Evolutionary conservation across 1,140 invertebrate genomes (phyloP).

Genomic region (Antheraea pernyi): DNA sequence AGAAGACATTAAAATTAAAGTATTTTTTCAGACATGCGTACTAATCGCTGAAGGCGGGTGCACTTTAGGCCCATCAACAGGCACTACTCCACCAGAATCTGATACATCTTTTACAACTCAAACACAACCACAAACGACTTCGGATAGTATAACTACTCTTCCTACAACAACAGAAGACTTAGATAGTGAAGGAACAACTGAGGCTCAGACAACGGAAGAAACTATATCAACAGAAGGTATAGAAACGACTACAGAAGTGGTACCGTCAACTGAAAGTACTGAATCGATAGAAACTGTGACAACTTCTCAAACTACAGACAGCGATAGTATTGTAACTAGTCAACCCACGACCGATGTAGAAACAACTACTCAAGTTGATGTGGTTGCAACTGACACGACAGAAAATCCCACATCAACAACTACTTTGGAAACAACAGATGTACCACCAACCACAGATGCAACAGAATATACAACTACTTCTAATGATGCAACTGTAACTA

Average conservation of each 20-base stretch:
- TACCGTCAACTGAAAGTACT: not conserved
- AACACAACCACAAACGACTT: not conserved
- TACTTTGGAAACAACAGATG: not conserved
- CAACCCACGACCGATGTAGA: not conserved
- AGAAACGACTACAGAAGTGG: not conserved
- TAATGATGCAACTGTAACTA: not conserved
- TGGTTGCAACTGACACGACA: not conserved
- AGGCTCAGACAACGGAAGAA: conserved; percentile 1
- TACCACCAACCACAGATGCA: not conserved
- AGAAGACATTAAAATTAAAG: not conserved
- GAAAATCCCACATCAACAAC: not conserved
- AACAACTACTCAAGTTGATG: not conserved
- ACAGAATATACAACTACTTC: not conserved
- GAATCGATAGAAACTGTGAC: not conserved
- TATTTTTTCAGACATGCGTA: conserved; percentile 13
- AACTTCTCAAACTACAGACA: conserved; percentile 1
- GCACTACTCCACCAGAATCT: not conserved
- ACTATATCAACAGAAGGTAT: not conserved
- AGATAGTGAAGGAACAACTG: not conserved
- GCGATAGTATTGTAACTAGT: not conserved
- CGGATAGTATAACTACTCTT: not conserved
- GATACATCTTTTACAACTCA: not conserved
- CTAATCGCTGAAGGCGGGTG: conserved; percentile 18
- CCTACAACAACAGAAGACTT: not conserved
- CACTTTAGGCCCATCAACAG: conserved; percentile 3